Conservation (phyloP, 2,797 vertebrate genomes). For the Enteromius argenteus region DNA sequence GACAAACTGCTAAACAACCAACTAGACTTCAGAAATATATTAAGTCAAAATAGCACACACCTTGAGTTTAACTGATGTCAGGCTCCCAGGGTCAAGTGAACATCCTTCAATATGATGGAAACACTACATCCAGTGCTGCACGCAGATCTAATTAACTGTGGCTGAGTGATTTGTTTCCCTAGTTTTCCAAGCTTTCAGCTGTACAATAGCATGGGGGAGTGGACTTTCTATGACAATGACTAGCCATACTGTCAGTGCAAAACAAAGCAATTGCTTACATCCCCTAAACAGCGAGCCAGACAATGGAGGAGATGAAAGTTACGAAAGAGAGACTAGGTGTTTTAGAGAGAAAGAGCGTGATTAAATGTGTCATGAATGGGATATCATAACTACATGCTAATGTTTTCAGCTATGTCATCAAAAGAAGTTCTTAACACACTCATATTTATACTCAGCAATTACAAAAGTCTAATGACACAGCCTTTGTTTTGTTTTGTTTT, state of each 20-base stretch:
- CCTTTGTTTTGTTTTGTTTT: not conserved
- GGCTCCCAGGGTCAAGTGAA: slow-evolving; percentile 12
- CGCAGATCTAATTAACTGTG: not conserved
- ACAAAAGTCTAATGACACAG: not conserved
- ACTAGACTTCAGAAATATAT: not conserved
- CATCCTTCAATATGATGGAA: not conserved
- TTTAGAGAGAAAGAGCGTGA: not conserved
- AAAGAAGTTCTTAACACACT: not conserved
- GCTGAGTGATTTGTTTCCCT: slow-evolving; percentile 29
- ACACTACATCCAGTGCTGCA: slow-evolving; percentile 15
- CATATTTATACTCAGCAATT: not conserved
- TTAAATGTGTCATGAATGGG: not conserved
- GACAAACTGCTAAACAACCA: not conserved
- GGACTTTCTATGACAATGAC: slow-evolving; percentile 51
- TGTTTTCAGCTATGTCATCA: not conserved
- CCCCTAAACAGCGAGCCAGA: slow-evolving; percentile 55
- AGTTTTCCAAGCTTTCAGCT: slow-evolving; percentile 36
- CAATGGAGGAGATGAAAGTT: slow-evolving; percentile 43
- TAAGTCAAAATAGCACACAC: slow-evolving; percentile 33
- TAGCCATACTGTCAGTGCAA: slow-evolving; percentile 43
- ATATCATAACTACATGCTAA: not conserved
- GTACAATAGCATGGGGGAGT: slow-evolving; percentile 34
- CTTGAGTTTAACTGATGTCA: slow-evolving; percentile 41
- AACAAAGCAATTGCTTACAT: slow-evolving; percentile 69
- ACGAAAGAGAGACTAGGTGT: slow-evolving; percentile 10